Conservation (phyloP, 1,140 invertebrate species). For the Drosophila simulans region DNA sequence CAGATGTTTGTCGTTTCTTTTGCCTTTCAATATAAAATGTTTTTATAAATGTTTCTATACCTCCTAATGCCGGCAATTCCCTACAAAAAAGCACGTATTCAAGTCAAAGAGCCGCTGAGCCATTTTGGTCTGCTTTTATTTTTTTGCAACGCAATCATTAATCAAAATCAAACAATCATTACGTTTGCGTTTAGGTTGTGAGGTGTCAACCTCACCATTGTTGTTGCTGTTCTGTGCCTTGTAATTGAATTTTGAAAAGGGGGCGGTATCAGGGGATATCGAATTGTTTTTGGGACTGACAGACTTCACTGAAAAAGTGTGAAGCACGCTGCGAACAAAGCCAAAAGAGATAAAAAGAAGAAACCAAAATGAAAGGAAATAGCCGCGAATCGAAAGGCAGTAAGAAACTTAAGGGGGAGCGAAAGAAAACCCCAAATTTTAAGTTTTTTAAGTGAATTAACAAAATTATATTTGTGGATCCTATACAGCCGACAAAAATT, state of each 20-base stretch:
- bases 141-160: constrained; percentile 55
- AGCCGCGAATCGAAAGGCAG: constrained; percentile 27
- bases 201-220: constrained; percentile 65
- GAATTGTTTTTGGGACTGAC: constrained; percentile 22
- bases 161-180: constrained; percentile 76
- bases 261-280: background rate
- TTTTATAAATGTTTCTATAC: too few relatives aligned
- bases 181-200: constrained; percentile 51
- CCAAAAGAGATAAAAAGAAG: background rate
- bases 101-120: constrained; percentile 29
- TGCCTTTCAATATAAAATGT: too few relatives aligned
- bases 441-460: constrained; percentile 66
- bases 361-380: constrained; percentile 50
- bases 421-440: constrained; percentile 46
- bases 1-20: too few relatives aligned
- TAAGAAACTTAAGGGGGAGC: constrained; percentile 11
- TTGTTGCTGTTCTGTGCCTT: constrained; percentile 60
- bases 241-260: constrained; percentile 78
- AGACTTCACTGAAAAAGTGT: constrained; percentile 45
- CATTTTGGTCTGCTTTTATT: constrained; percentile 33
- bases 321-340: constrained; percentile 51
- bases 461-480: constrained; percentile 49
- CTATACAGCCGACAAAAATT: constrained; percentile 3
- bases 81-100: constrained; percentile 26
- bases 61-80: constrained; percentile 13